These are phyloP conservation scores for Hemitrygon akajei DNA, from an alignment of 2,797 vertebrate genomes.

Conservation along the genomic window DNA sequence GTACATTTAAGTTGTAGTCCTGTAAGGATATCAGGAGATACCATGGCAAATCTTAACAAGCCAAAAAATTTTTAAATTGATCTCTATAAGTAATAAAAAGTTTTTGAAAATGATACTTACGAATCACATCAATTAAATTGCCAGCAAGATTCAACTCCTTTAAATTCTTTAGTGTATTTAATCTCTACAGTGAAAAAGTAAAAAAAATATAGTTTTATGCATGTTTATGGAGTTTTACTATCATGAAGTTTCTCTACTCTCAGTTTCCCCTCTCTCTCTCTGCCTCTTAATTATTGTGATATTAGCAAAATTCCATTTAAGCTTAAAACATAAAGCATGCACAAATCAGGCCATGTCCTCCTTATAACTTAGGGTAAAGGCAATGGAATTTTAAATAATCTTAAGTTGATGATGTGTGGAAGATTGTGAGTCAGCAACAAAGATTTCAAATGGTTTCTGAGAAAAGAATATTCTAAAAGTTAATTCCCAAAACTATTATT, in stretches of 20 bases:
- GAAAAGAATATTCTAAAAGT: background rate
- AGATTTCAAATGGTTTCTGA: too few relatives aligned
- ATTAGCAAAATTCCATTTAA: background rate
- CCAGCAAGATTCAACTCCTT: slow-evolving; percentile 75
- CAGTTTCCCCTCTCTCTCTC: background rate
- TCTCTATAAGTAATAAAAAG: background rate
- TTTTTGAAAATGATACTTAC: slow-evolving; percentile 52
- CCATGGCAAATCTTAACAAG: background rate
- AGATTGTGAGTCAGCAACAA: too few relatives aligned
- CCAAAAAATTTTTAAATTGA: background rate
- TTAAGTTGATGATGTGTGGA: too few relatives aligned
- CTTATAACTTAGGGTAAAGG: too few relatives aligned
- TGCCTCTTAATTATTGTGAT: background rate
- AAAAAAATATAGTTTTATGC: background rate
- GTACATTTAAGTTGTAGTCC: too few relatives aligned
- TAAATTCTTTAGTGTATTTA: slow-evolving; percentile 64
- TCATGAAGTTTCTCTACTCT: background rate
- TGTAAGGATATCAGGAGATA: too few relatives aligned
- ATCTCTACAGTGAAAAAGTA: slow-evolving; percentile 54
- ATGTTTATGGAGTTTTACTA: background rate
- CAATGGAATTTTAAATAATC: too few relatives aligned
- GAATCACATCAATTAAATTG: slow-evolving; percentile 67
- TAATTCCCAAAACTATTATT: background rate
- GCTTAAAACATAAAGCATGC: background rate
- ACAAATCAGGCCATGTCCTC: too few relatives aligned